These are phyloP conservation scores for Polyodon spathula DNA, from an alignment of 2,113 vertebrate genomes.

Conservation along the genomic window DNA sequence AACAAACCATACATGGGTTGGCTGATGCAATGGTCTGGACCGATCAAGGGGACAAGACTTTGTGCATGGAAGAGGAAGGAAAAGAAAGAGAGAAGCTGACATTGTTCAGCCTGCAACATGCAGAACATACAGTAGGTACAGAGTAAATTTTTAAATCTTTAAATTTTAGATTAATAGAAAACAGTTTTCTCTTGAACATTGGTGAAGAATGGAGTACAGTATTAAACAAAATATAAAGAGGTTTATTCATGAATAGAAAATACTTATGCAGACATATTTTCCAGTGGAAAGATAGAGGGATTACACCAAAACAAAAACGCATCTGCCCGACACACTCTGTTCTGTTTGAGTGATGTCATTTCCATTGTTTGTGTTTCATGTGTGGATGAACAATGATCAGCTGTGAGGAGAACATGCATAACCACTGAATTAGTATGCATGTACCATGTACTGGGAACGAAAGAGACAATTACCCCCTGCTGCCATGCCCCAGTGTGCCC, in stretches of 20 bases:
- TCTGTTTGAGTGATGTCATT: not conserved
- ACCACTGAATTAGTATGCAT: slow-evolving; percentile 3
- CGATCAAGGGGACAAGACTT: too few species aligned
- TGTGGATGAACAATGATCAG: not conserved
- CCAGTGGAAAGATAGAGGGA: not conserved
- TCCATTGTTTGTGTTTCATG: slow-evolving; percentile 5
- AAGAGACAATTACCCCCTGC: not conserved
- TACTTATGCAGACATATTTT: not conserved
- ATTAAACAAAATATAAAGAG: too few species aligned
- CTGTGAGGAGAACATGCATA: not conserved
- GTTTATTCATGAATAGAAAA: not conserved
- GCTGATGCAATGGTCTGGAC: too few species aligned
- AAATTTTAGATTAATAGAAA: too few species aligned
- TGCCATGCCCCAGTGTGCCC: not conserved
- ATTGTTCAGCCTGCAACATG: too few species aligned
- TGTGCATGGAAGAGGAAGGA: too few species aligned
- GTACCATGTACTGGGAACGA: not conserved
- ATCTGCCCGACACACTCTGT: not conserved
- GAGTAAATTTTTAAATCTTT: too few species aligned
- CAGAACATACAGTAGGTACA: too few species aligned
- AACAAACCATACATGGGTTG: too few species aligned
- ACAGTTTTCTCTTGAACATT: too few species aligned
- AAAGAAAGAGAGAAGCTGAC: too few species aligned
- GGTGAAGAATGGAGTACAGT: too few species aligned
- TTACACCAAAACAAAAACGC: not conserved